Percentiles rank a stretch among this genome's conserved stretches.
Evolutionary conservation across 2,113 vertebrate species (phyloP).

Genomic region (Ammodytes dubius): DNA sequence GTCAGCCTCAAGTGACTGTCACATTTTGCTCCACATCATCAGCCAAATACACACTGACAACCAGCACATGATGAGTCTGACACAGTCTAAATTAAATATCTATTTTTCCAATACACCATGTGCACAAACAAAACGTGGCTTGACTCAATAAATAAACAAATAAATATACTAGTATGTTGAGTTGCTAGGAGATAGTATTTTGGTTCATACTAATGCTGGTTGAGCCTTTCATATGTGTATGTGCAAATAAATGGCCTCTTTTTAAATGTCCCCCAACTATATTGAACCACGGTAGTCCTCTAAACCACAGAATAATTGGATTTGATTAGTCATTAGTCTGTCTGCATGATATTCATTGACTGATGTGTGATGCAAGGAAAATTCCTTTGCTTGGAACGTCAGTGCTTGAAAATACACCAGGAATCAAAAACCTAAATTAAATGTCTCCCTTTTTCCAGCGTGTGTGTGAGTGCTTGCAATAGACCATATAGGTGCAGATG

Average conservation of each 20-base stretch:
- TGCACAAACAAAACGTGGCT: neutral
- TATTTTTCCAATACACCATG: neutral
- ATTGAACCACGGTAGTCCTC: no score
- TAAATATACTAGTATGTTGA: neutral
- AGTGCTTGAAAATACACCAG: no score
- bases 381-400: no score
- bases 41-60: slow-evolving; percentile 22
- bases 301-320: no score
- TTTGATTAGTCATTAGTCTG: no score
- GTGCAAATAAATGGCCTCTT: neutral
- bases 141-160: neutral
- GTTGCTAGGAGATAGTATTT: neutral
- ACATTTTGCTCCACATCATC: slow-evolving; percentile 12
- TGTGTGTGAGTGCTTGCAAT: neutral
- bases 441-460: neutral
- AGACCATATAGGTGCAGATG: neutral
- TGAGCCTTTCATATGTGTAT: neutral
- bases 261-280: neutral
- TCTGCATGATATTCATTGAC: no score
- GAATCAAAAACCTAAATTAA: no score
- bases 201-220: neutral
- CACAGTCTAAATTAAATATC: neutral
- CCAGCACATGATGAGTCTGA: neutral
- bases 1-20: slow-evolving; percentile 29
- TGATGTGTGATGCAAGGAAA: no score